A percentile compares a stretch with the other conserved stretches of the same genome.
Conservation (phyloP, 1,140 invertebrate genomes). For the Heliothis virescens region DNA sequence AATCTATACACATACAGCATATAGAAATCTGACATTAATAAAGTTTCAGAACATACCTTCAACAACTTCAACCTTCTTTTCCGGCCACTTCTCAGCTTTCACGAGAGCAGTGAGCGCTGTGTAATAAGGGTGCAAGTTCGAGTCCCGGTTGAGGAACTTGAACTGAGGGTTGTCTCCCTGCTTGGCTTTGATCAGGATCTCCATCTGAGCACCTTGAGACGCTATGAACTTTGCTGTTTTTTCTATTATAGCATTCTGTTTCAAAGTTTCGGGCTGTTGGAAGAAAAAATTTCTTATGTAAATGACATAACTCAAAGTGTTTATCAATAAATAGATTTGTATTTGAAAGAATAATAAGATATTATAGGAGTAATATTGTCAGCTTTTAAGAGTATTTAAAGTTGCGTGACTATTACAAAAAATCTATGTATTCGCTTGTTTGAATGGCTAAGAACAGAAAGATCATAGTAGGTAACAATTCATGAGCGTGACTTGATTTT, state of each 20-base stretch:
- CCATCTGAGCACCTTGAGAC: slow-evolving; percentile 98
- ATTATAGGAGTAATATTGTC: too few species aligned
- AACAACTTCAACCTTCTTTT: slow-evolving; percentile 86
- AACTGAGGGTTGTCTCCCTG: slow-evolving; percentile 98
- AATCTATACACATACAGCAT: too few species aligned
- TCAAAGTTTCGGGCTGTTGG: slow-evolving; percentile 94
- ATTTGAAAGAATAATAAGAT: too few species aligned
- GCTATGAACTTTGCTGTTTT: slow-evolving; percentile 98
- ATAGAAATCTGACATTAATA: too few species aligned
- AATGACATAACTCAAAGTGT: neutral
- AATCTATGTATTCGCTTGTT: too few species aligned
- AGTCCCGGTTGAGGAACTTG: slow-evolving; percentile 95
- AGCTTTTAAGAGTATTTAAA: too few species aligned
- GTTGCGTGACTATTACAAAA: too few species aligned
- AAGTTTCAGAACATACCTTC: slow-evolving; percentile 75
- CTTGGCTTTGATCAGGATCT: slow-evolving; percentile 98
- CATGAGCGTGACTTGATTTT: too few species aligned
- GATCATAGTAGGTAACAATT: too few species aligned
- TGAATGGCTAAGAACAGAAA: too few species aligned
- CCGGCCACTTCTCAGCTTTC: slow-evolving; percentile 90
- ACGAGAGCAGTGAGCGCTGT: slow-evolving; percentile 93
- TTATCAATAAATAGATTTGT: too few species aligned
- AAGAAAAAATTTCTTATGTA: slow-evolving; percentile 25
- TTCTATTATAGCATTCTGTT: slow-evolving; percentile 97
- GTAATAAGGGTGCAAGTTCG: slow-evolving; percentile 96